These are phyloP conservation scores for Stegodyphus dumicola DNA, from an alignment of 1,140 invertebrate genomes.

Conservation along the genomic window DNA sequence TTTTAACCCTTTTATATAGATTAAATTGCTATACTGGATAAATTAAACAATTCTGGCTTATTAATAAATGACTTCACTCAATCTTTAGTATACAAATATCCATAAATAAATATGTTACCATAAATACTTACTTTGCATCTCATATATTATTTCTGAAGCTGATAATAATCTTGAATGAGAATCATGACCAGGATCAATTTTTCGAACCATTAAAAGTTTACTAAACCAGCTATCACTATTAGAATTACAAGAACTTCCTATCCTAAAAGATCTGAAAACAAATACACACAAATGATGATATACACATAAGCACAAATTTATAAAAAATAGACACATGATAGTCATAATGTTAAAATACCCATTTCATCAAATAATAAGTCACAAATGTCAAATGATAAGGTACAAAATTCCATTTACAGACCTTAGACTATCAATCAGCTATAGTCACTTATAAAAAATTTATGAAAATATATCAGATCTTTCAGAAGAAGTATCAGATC, in stretches of 20 bases:
- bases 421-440: not conserved
- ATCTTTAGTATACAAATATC: too few species aligned
- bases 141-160: slow-evolving; percentile 88
- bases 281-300: not conserved
- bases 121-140: slow-evolving; percentile 78
- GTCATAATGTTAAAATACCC: not conserved
- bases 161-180: slow-evolving; percentile 94
- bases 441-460: not conserved
- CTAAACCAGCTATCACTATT: slow-evolving; percentile 84
- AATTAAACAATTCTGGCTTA: too few species aligned
- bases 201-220: slow-evolving; percentile 83
- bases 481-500: not conserved
- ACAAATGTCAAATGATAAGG: not conserved
- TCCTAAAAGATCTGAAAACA: slow-evolving; percentile 1
- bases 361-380: not conserved
- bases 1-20: too few species aligned
- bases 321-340: not conserved
- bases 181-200: slow-evolving; percentile 93
- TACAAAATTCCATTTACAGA: not conserved
- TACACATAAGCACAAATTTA: not conserved
- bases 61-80: too few species aligned
- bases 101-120: not conserved
- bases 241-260: not conserved
- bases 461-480: not conserved
- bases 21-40: too few species aligned